A percentile compares a stretch with the other conserved stretches of the same genome.
These are phyloP conservation scores for Ennomos fuscantarius DNA, from an alignment of 2,888 invertebrate species.

Conservation along the genomic window DNA sequence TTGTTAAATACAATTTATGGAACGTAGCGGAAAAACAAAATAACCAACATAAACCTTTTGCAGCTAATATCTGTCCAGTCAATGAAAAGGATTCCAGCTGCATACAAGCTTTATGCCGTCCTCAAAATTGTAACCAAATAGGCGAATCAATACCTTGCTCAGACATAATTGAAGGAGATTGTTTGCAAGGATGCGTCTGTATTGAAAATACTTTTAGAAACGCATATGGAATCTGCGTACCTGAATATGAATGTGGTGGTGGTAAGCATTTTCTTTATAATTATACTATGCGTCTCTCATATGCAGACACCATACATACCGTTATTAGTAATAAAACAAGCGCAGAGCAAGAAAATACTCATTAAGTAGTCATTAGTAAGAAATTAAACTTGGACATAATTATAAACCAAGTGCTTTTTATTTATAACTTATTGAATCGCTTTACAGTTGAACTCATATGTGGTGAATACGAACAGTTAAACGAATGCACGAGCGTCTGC, in stretches of 20 bases:
- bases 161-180: slow-evolving; percentile 15
- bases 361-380: no score
- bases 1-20: no score
- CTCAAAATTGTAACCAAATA: slow-evolving; percentile 29
- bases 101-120: slow-evolving; percentile 9
- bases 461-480: slow-evolving; percentile 19
- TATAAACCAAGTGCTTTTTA: no score
- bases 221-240: slow-evolving; percentile 30
- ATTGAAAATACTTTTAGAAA: slow-evolving; percentile 30
- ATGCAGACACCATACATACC: no score
- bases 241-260: slow-evolving; percentile 28
- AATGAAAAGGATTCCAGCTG: slow-evolving; percentile 21
- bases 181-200: slow-evolving; percentile 39
- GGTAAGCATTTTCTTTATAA: slow-evolving; percentile 5
- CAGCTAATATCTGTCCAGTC: slow-evolving; percentile 16
- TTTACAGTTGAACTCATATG: slow-evolving; percentile 2
- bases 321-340: no score
- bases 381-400: no score
- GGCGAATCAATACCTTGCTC: slow-evolving; percentile 35
- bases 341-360: no score
- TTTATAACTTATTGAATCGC: no score
- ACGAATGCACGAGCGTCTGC: slow-evolving; percentile 7
- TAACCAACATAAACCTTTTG: no score
- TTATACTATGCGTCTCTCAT: no score
- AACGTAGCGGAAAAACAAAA: no score